Percentiles rank a stretch among this genome's conserved stretches.
phyloP scores from a whole-genome alignment of 2,113 vertebrate genomes.

The Rafetus swinhoei region DNA sequence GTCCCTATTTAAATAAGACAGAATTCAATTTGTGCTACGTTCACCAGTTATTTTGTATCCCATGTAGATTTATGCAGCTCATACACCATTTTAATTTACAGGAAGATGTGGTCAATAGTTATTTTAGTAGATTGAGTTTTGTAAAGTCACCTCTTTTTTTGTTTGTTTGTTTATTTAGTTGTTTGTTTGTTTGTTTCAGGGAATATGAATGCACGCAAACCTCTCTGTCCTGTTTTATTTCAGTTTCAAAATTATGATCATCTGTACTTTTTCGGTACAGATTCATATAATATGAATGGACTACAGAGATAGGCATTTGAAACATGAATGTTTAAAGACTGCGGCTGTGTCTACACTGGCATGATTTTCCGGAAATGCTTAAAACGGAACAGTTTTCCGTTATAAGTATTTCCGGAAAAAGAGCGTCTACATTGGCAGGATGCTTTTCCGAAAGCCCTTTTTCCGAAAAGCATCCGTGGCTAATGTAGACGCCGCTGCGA shows the following conservation, averaged over 20 bases:
- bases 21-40: not conserved
- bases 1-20: not conserved
- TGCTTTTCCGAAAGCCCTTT: too few relatives aligned
- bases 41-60: not conserved
- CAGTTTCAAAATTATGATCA: accelerated
- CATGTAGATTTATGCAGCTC: not conserved
- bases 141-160: not conserved
- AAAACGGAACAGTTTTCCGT: too few relatives aligned
- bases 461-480: too few relatives aligned
- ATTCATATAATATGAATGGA: accelerated
- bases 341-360: too few relatives aligned
- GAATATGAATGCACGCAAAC: not conserved
- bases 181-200: not conserved
- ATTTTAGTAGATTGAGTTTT: not conserved
- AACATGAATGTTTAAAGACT: not conserved
- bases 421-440: too few relatives aligned
- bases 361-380: too few relatives aligned
- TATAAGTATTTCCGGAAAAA: too few relatives aligned
- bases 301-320: not conserved
- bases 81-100: not conserved
- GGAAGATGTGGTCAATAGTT: not conserved
- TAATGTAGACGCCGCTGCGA: too few relatives aligned
- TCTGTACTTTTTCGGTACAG: not conserved
- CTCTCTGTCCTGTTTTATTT: not conserved
- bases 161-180: not conserved